These are phyloP conservation scores for Carcina quercana DNA, from an alignment of 2,888 invertebrate species.

Conservation along the genomic window DNA sequence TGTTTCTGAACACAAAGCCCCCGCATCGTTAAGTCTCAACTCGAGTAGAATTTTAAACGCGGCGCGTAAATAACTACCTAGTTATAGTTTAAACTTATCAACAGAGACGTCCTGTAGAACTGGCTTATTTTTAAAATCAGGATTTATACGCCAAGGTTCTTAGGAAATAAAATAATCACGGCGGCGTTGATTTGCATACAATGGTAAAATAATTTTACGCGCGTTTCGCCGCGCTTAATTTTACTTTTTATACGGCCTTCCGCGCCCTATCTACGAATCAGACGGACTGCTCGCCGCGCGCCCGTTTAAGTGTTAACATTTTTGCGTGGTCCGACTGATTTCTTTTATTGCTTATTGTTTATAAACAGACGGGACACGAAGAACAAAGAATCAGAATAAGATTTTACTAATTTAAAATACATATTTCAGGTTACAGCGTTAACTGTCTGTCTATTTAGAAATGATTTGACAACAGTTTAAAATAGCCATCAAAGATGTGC, in stretches of 20 bases:
- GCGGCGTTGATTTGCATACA: slow-evolving; percentile 70
- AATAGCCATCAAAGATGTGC: too few species aligned
- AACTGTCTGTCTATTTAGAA: too few species aligned
- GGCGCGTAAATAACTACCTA: slow-evolving; percentile 10
- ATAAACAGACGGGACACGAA: slow-evolving; percentile 4
- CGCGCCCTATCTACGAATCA: slow-evolving; percentile 72
- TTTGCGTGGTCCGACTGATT: slow-evolving; percentile 38
- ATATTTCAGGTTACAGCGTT: too few species aligned
- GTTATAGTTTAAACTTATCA: slow-evolving; percentile 42
- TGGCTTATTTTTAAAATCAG: slow-evolving; percentile 56
- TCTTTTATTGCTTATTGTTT: slow-evolving; percentile 25
- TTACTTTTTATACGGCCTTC: slow-evolving; percentile 71
- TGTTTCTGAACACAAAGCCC: neutral
- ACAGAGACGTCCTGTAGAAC: slow-evolving; percentile 41
- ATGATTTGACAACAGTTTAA: too few species aligned
- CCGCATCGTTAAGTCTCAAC: too few species aligned
- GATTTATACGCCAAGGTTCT: slow-evolving; percentile 68
- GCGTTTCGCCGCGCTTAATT: slow-evolving; percentile 73
- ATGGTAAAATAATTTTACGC: slow-evolving; percentile 76
- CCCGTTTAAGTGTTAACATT: slow-evolving; percentile 67
- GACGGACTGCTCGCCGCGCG: slow-evolving; percentile 51
- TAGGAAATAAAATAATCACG: slow-evolving; percentile 75
- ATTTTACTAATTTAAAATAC: too few species aligned
- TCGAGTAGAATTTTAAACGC: slow-evolving; percentile 9
- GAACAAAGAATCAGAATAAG: neutral